phyloP scores from a whole-genome alignment of 1,140 invertebrate species.

The Drosophila bipectinata region DNA sequence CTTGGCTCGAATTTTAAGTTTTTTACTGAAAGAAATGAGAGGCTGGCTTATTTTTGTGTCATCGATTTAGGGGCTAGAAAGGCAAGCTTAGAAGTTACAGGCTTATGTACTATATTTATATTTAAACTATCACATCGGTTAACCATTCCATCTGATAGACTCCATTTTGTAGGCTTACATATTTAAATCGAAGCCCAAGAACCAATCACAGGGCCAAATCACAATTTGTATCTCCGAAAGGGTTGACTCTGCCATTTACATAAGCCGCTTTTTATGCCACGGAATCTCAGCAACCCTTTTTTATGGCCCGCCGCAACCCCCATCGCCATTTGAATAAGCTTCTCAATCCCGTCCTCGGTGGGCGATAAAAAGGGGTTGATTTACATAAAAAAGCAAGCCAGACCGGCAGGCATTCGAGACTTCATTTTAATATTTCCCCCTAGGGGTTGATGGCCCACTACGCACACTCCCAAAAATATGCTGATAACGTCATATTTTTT shows the following conservation, averaged over 20 bases:
- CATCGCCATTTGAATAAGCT: constrained; percentile 75
- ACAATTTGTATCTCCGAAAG: constrained; percentile 44
- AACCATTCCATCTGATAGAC: constrained; percentile 1
- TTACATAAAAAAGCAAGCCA: constrained; percentile 65
- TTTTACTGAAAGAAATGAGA: constrained; percentile 25
- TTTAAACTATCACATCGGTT: too few relatives aligned
- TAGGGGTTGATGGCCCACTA: constrained; percentile 43
- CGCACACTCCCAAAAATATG: constrained; percentile 61
- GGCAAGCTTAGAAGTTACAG: too few relatives aligned
- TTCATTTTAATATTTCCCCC: constrained; percentile 75
- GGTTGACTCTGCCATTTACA: constrained; percentile 70
- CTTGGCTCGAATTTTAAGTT: constrained; percentile 52
- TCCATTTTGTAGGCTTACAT: constrained; percentile 57
- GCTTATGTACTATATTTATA: too few relatives aligned
- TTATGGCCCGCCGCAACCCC: constrained; percentile 31
- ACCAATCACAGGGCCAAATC: constrained; percentile 50
- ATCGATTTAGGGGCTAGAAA: too few relatives aligned
- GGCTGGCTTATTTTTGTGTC: background rate
- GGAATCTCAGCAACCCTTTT: constrained; percentile 78
- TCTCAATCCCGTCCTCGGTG: constrained; percentile 24
- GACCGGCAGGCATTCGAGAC: constrained; percentile 21
- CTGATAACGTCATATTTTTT: constrained; percentile 50
- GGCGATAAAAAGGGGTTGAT: constrained; percentile 68
- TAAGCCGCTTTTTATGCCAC: constrained; percentile 40
- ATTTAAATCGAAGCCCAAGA: constrained; percentile 48